Evolutionary conservation across 2,113 vertebrate genomes (phyloP).

Genomic region (Thinocorus orbignyianus): DNA sequence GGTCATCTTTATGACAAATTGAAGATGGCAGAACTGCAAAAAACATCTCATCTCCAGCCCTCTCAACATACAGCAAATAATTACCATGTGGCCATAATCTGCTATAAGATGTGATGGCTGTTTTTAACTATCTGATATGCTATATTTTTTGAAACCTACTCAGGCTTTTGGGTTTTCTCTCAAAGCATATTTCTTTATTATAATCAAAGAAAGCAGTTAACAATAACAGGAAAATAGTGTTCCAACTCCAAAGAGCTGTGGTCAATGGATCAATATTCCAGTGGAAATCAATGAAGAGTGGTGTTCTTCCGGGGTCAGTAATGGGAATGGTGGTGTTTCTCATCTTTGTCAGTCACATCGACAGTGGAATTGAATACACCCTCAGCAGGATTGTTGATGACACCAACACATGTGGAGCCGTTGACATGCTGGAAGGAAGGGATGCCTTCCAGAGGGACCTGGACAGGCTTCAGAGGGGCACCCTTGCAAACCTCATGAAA

Average conservation of each 20-base stretch:
- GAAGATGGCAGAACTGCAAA: neutral
- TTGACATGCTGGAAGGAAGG: neutral
- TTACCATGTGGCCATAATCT: fast-evolving
- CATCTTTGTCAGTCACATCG: neutral
- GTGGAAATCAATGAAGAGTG: neutral
- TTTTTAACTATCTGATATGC: neutral
- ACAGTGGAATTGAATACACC: neutral
- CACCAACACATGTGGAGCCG: neutral
- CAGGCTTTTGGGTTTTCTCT: neutral
- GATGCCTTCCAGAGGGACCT: neutral
- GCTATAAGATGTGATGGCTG: neutral
- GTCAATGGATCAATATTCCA: neutral
- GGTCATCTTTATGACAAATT: neutral
- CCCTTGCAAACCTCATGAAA: neutral
- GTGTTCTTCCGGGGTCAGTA: neutral
- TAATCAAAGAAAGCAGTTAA: neutral
- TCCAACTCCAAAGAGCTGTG: neutral
- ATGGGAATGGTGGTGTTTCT: neutral
- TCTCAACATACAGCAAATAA: neutral
- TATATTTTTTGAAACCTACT: neutral
- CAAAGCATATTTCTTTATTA: neutral
- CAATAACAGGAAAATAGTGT: neutral
- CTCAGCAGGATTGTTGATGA: neutral
- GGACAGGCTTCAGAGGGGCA: neutral
- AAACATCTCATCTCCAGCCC: neutral